These are phyloP conservation scores for Therioaphis trifolii DNA, from an alignment of 2,888 invertebrate species.

Conservation along the genomic window DNA sequence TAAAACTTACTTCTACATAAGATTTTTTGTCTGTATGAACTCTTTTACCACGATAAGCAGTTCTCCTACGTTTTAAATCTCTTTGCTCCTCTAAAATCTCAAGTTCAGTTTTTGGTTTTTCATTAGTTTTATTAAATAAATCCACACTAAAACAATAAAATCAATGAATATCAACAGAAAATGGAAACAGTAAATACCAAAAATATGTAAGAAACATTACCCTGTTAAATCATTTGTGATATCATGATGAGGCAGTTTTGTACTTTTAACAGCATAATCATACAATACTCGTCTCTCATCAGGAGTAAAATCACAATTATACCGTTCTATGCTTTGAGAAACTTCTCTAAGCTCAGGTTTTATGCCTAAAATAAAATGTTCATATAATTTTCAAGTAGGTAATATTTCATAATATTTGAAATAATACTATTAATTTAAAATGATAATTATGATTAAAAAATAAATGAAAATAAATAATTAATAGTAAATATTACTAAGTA, in stretches of 20 bases:
- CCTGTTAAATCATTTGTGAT: constrained; percentile 9
- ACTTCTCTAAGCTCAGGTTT: constrained; percentile 63
- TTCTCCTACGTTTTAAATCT: constrained; percentile 74
- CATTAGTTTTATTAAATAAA: constrained; percentile 17
- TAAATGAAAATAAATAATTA: background rate
- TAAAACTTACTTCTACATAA: constrained; percentile 71
- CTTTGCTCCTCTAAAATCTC: constrained; percentile 73
- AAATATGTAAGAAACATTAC: constrained; percentile 4
- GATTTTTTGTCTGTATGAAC: constrained; percentile 73
- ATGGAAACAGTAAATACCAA: background rate
- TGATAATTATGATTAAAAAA: constrained; percentile 7
- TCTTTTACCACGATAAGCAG: constrained; percentile 71
- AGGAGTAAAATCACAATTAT: constrained; percentile 69
- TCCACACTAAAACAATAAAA: constrained; percentile 22
- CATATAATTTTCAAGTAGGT: background rate
- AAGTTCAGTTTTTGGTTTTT: constrained; percentile 64
- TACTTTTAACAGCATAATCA: constrained; percentile 68
- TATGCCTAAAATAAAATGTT: constrained; percentile 45
- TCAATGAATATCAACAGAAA: constrained; percentile 13
- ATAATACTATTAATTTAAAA: background rate
- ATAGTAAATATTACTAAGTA: background rate
- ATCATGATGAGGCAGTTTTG: constrained; percentile 63
- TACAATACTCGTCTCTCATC: constrained; percentile 69
- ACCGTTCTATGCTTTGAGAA: constrained; percentile 69
- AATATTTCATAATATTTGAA: background rate